Evolutionary conservation across 2,113 vertebrate genomes (phyloP), one percentile per base, ranked within the genome.

Genomic region (Albula goreensis): DNA sequence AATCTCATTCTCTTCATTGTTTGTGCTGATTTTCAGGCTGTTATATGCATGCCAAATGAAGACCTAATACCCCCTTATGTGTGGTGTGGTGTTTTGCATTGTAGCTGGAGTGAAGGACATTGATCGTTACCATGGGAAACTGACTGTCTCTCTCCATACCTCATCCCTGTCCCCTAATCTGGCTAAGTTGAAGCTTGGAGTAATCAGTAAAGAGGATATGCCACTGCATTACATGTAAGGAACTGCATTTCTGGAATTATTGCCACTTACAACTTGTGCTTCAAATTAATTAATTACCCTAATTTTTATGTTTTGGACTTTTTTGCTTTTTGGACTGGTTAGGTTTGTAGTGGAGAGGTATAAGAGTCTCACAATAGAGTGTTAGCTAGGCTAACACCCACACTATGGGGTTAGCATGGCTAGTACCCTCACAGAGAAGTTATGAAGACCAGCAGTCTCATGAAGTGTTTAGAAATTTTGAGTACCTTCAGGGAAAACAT

Each of bases 101-200:
- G 0, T 89, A 99, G 98, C 96, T 93, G 97, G 94, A 1, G 93
- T 99, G 91, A 99, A 99, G 91, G 98, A 99, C 12, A 94, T 99
- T 25, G 98, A 99, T 91, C 97, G 98, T 78, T 99, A 97, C 87
- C 97, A 99, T 11, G 96, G 98, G 93, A 99, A 99, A 91, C 94
- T 99, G 88, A 97, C 96, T 0, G 91, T 98, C 2, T 99, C 98
- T 0, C 96, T 99, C 10, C 96, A 96, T 31, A 96, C 91, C 85
- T 94, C 96, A 5, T 97, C 96, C 82, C 94, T 99, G 85, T 94
- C 96, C 52, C 90, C 95, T 66, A 94, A 86, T 49, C 85, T 98
- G 8, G 93, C 95, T 83, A 93, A 92, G 89, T 93, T 96, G 89
- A 98, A 98, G 89, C 94, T 99, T 41, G 98, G 98, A 0, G 97